phyloP scores from a whole-genome alignment of 1,140 invertebrate genomes.

The Lucilia cuprina region DNA sequence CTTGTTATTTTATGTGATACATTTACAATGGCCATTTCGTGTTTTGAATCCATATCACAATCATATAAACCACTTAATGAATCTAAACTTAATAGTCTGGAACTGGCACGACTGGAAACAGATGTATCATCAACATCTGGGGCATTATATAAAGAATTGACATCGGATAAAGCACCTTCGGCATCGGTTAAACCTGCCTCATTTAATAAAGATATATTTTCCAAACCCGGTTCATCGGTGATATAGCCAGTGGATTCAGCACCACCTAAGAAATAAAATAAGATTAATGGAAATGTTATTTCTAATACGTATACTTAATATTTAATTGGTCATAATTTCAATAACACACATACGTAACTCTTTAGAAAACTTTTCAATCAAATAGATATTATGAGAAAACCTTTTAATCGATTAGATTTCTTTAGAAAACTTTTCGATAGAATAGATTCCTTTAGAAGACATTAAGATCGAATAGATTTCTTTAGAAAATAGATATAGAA shows the following conservation, averaged over 20 bases:
- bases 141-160: slow-evolving; percentile 82
- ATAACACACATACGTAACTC: too few relatives aligned
- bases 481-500: too few relatives aligned
- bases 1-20: slow-evolving; percentile 62
- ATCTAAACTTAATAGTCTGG: slow-evolving; percentile 77
- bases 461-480: too few relatives aligned
- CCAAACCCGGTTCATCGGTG: slow-evolving; percentile 81
- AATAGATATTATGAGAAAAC: too few relatives aligned
- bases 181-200: slow-evolving; percentile 86
- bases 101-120: slow-evolving; percentile 79
- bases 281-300: background rate
- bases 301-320: too few relatives aligned
- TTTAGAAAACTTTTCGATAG: too few relatives aligned
- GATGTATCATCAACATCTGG: slow-evolving; percentile 79
- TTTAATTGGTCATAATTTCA: too few relatives aligned
- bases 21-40: slow-evolving; percentile 62
- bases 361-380: too few relatives aligned
- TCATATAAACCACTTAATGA: slow-evolving; percentile 83
- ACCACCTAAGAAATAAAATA: slow-evolving; percentile 60
- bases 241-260: slow-evolving; percentile 81
- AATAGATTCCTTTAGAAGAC: too few relatives aligned
- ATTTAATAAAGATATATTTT: slow-evolving; percentile 83
- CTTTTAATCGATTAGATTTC: too few relatives aligned
- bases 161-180: slow-evolving; percentile 83
- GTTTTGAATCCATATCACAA: slow-evolving; percentile 64